phyloP scores from a whole-genome alignment of 2,888 invertebrate genomes.

The Tridacna crocea region DNA sequence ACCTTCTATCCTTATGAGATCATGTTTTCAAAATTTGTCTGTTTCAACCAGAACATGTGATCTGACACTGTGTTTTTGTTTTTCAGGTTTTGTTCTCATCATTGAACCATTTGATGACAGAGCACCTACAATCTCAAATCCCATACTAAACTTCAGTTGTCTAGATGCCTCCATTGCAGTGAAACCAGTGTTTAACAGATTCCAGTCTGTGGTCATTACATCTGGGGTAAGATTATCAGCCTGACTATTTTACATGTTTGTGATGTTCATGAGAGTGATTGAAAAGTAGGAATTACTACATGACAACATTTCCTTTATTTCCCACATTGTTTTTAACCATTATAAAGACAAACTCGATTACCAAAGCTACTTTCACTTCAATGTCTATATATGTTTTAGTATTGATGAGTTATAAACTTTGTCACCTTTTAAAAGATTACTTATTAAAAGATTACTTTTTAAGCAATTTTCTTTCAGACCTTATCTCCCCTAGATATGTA shows the following conservation, averaged over 20 bases:
- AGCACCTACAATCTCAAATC: slow-evolving; percentile 84
- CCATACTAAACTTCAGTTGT: slow-evolving; percentile 90
- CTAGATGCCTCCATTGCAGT: slow-evolving; percentile 99
- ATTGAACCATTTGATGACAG: slow-evolving; percentile 98
- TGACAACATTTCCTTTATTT: no score
- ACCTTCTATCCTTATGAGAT: no score
- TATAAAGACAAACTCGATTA: no score
- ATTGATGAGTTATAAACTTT: no score
- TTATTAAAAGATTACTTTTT: neutral
- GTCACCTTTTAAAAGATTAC: no score
- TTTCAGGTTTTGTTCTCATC: slow-evolving; percentile 96
- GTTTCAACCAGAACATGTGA: no score
- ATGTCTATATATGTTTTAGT: no score
- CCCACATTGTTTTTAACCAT: no score
- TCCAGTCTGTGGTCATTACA: slow-evolving; percentile 98
- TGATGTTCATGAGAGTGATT: neutral
- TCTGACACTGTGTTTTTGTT: slow-evolving; percentile 5
- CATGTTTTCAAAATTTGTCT: no score
- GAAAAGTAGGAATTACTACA: no score
- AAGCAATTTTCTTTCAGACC: slow-evolving; percentile 86
- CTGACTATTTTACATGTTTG: neutral
- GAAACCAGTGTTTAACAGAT: slow-evolving; percentile 97
- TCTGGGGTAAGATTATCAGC: slow-evolving; percentile 89
- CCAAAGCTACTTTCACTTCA: no score
- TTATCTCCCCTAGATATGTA: slow-evolving; percentile 99